Evolutionary conservation across 2,113 vertebrate species (phyloP).

Genomic region (Hippocampus abdominalis): DNA sequence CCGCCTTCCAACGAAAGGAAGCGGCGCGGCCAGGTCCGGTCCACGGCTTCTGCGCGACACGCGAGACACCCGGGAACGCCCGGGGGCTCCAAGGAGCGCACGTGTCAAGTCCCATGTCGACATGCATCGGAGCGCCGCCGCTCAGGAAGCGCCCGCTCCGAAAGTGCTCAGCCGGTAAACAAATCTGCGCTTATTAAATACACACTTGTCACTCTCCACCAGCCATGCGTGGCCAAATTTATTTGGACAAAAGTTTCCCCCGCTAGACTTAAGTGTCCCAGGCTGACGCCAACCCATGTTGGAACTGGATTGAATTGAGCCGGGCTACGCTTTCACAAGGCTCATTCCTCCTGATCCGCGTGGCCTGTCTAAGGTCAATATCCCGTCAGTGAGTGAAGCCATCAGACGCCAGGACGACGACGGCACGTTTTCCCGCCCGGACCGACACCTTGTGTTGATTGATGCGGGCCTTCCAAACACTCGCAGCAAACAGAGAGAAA

Average conservation of each 20-base stretch:
- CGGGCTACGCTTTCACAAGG: constrained; percentile 71
- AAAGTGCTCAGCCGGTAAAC: constrained; percentile 77
- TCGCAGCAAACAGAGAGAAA: not conserved
- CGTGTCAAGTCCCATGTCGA: constrained; percentile 39
- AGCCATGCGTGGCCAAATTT: constrained; percentile 77
- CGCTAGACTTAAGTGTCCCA: constrained; percentile 73
- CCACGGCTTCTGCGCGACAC: too few relatives aligned
- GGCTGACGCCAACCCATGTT: constrained; percentile 80
- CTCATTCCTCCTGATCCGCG: constrained; percentile 75
- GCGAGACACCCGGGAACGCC: too few relatives aligned
- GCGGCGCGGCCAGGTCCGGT: too few relatives aligned
- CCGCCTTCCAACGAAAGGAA: too few relatives aligned
- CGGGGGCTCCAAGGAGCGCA: too few relatives aligned
- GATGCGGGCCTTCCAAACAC: not conserved
- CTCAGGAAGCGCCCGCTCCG: constrained; percentile 41
- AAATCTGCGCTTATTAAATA: constrained; percentile 83
- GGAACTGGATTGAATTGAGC: constrained; percentile 74
- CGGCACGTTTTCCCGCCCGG: constrained; percentile 53
- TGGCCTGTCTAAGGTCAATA: constrained; percentile 85
- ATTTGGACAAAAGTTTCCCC: constrained; percentile 85
- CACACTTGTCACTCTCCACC: constrained; percentile 73
- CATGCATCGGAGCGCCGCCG: constrained; percentile 47
- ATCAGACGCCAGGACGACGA: constrained; percentile 77
- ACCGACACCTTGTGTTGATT: constrained; percentile 30
- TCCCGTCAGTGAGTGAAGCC: constrained; percentile 82